Evolutionary conservation across 2,888 invertebrate species (phyloP).

Genomic region (Rotaria sp.): DNA sequence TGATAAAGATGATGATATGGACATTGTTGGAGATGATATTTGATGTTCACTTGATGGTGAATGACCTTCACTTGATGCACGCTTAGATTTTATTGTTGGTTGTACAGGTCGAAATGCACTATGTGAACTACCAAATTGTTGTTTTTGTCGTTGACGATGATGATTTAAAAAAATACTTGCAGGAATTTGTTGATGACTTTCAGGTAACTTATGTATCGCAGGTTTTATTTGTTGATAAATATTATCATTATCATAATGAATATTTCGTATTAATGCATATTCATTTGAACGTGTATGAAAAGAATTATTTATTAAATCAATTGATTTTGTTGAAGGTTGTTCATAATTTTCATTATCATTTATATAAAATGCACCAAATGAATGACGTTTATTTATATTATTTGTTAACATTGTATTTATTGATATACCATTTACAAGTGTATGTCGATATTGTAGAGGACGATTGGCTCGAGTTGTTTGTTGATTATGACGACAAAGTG

Average conservation of each 20-base stretch:
- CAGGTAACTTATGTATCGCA: neutral
- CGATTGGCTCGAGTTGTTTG: neutral
- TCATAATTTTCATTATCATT: neutral
- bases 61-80: slow-evolving; percentile 15
- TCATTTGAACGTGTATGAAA: neutral
- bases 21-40: neutral
- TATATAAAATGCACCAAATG: slow-evolving; percentile 6
- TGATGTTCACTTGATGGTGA: neutral
- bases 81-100: neutral
- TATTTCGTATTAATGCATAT: neutral
- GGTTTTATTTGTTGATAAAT: neutral
- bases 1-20: neutral
- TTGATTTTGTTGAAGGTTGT: neutral
- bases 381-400: slow-evolving; percentile 20
- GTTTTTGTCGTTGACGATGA: slow-evolving; percentile 5
- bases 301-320: neutral
- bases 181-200: slow-evolving; percentile 17
- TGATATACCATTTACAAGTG: neutral
- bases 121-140: slow-evolving; percentile 21
- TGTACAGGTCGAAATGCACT: slow-evolving; percentile 28
- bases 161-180: slow-evolving; percentile 13
- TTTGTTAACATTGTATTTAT: neutral
- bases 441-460: neutral
- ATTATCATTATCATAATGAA: neutral
- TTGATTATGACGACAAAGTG: neutral